Conservation (phyloP, 2,113 vertebrate genomes). For the Microcebus lehilahytsara region DNA sequence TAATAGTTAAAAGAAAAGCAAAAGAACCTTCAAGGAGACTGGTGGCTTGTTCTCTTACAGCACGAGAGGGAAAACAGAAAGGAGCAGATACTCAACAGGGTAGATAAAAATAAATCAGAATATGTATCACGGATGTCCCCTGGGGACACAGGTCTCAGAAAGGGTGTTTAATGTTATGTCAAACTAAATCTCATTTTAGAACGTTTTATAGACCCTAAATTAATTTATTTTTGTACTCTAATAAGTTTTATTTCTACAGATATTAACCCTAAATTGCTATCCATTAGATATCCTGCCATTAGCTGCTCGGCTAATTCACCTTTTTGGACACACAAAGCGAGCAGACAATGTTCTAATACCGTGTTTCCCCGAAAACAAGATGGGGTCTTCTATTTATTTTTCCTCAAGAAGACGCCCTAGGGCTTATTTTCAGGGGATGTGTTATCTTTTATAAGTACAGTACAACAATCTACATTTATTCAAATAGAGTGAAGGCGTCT, state of each 20-base stretch:
- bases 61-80: background rate
- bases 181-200: background rate
- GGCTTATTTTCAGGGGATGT: no score
- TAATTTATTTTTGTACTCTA: background rate
- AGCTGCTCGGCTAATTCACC: no score
- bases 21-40: background rate
- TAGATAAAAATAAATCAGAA: background rate
- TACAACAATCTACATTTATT: no score
- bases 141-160: background rate
- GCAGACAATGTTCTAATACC: background rate
- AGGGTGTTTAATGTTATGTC: background rate
- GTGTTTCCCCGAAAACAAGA: no score
- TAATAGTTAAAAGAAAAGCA: background rate
- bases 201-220: background rate
- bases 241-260: background rate
- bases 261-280: background rate
- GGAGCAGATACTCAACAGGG: background rate
- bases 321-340: background rate
- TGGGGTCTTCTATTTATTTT: no score
- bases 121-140: background rate
- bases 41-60: background rate
- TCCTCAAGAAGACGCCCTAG: no score
- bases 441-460: no score
- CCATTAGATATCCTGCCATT: accelerated
- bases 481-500: no score